Conservation (phyloP, 2,888 invertebrate species). For the Nymphalis c-album region DNA sequence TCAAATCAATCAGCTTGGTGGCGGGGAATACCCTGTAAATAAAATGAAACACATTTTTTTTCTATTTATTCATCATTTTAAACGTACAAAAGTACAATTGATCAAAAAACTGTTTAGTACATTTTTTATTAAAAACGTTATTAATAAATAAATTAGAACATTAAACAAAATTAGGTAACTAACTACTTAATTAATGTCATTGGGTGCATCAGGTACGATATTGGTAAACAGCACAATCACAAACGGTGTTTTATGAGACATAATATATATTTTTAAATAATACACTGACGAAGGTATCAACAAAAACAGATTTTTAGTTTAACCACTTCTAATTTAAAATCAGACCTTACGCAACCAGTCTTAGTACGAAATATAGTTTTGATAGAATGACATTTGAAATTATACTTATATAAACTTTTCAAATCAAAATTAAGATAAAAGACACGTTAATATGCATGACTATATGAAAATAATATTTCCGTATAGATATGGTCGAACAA, state of each 20-base stretch:
- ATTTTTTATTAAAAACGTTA: slow-evolving; percentile 2
- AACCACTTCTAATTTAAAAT: too few relatives aligned
- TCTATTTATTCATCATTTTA: slow-evolving; percentile 6
- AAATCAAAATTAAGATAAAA: too few relatives aligned
- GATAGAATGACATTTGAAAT: too few relatives aligned
- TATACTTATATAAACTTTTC: too few relatives aligned
- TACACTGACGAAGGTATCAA: too few relatives aligned
- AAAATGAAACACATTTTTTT: background rate
- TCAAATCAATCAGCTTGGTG: background rate
- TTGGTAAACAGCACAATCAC: background rate
- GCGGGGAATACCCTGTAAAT: background rate
- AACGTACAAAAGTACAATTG: slow-evolving; percentile 7
- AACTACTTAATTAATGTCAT: slow-evolving; percentile 14
- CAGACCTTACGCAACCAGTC: too few relatives aligned
- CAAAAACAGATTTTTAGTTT: too few relatives aligned
- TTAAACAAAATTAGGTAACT: slow-evolving; percentile 13
- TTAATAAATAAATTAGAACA: slow-evolving; percentile 17
- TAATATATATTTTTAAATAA: too few relatives aligned
- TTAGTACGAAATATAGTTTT: too few relatives aligned
- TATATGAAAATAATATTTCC: too few relatives aligned
- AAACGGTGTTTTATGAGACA: background rate
- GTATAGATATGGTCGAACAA: too few relatives aligned
- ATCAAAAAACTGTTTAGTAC: slow-evolving; percentile 3
- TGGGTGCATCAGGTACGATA: slow-evolving; percentile 20
- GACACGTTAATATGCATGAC: too few relatives aligned